These are phyloP conservation scores for Folsomia candida DNA, from an alignment of 2,888 invertebrate species.

Conservation along the genomic window DNA sequence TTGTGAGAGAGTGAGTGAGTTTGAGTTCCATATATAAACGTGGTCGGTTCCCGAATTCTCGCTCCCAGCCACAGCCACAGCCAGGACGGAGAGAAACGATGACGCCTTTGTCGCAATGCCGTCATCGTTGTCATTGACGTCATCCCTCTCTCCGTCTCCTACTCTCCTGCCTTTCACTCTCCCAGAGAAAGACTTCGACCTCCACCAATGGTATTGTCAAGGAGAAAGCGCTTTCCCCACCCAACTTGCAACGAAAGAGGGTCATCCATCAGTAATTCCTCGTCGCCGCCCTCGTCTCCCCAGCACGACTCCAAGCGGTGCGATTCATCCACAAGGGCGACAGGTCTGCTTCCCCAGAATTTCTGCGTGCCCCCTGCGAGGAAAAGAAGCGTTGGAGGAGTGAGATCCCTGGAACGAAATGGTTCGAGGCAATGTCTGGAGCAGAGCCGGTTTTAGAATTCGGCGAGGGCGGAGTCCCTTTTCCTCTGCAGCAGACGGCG, in stretches of 20 bases:
- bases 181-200: neutral
- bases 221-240: constrained; percentile 9
- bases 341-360: too few species aligned
- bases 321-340: neutral
- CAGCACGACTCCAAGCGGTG: neutral
- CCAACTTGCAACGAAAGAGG: neutral
- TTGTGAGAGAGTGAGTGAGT: constrained; percentile 30
- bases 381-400: too few species aligned
- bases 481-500: too few species aligned
- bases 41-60: constrained; percentile 22
- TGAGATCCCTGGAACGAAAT: too few species aligned
- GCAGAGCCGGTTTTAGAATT: too few species aligned
- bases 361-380: too few species aligned
- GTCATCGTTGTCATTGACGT: constrained; percentile 45
- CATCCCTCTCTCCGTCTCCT: constrained; percentile 23
- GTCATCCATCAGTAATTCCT: neutral
- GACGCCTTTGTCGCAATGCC: constrained; percentile 49
- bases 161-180: constrained; percentile 20
- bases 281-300: neutral
- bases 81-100: constrained; percentile 27
- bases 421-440: neutral
- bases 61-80: neutral
- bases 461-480: too few species aligned
- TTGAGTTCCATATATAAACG: constrained; percentile 33
- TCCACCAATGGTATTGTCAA: neutral